Evolutionary conservation across 2,888 invertebrate species (phyloP).

Genomic region (Tetrapedia diversipes): DNA sequence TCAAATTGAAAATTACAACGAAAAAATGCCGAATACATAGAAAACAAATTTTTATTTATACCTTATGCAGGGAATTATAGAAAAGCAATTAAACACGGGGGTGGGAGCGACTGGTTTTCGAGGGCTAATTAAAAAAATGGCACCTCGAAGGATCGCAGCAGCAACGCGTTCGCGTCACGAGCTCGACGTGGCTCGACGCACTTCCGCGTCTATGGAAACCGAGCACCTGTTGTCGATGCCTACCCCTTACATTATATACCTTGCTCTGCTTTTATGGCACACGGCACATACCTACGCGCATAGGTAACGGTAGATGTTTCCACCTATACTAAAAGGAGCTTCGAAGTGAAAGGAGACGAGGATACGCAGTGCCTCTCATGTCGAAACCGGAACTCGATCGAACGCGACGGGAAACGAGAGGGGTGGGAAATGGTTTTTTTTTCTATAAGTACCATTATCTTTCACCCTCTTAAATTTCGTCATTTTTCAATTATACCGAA

Average conservation of each 20-base stretch:
- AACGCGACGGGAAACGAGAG: not conserved
- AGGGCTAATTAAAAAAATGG: not conserved
- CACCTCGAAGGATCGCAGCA: slow-evolving; percentile 14
- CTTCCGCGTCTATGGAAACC: slow-evolving; percentile 61
- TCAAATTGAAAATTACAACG: too few species aligned
- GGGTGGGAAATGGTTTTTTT: too few species aligned
- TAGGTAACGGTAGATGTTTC: slow-evolving; percentile 66
- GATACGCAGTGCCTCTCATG: slow-evolving; percentile 64
- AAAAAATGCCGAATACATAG: too few species aligned
- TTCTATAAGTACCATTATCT: too few species aligned
- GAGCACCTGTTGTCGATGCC: slow-evolving; percentile 64
- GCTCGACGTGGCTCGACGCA: slow-evolving; percentile 30
- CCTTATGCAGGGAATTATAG: too few species aligned
- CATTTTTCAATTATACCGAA: too few species aligned
- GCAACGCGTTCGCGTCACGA: slow-evolving; percentile 6
- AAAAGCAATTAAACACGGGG: slow-evolving; percentile 2
- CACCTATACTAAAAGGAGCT: slow-evolving; percentile 66
- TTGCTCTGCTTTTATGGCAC: slow-evolving; percentile 64
- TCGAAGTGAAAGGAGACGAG: slow-evolving; percentile 65
- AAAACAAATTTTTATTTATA: too few species aligned
- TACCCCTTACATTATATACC: slow-evolving; percentile 63
- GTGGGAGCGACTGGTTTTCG: not conserved
- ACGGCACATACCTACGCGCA: slow-evolving; percentile 58
- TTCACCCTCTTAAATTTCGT: too few species aligned
- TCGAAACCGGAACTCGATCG: slow-evolving; percentile 20